phyloP scores from a whole-genome alignment of 2,113 vertebrate genomes.

The Mobula hypostoma region DNA sequence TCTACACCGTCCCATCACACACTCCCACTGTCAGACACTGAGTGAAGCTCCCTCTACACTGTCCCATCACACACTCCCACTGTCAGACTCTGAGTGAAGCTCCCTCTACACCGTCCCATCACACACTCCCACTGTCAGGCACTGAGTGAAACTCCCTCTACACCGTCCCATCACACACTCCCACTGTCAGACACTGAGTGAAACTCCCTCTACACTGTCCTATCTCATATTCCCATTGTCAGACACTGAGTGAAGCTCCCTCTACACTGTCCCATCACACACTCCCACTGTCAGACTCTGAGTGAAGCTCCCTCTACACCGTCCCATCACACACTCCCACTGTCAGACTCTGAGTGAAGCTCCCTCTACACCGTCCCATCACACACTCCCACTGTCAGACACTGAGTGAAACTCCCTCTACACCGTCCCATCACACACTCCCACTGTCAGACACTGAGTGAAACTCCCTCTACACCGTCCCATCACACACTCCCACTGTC shows the following conservation, averaged over 20 bases:
- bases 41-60: not conserved
- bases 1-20: not conserved
- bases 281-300: too few relatives aligned
- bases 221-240: too few relatives aligned
- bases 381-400: not conserved
- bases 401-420: not conserved
- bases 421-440: not conserved
- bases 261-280: not conserved
- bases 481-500: not conserved
- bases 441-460: too few relatives aligned
- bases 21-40: too few relatives aligned
- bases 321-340: not conserved
- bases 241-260: not conserved
- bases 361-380: not conserved
- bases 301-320: not conserved
- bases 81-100: not conserved
- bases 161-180: not conserved
- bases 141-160: not conserved
- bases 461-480: not conserved
- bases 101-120: not conserved
- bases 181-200: too few relatives aligned
- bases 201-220: not conserved
- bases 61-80: not conserved
- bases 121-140: not conserved
- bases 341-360: not conserved